A percentile compares a stretch with the other conserved stretches of the same genome.
These are phyloP conservation scores for Characodon lateralis DNA, from an alignment of 2,797 vertebrate species.

Conservation along the genomic window DNA sequence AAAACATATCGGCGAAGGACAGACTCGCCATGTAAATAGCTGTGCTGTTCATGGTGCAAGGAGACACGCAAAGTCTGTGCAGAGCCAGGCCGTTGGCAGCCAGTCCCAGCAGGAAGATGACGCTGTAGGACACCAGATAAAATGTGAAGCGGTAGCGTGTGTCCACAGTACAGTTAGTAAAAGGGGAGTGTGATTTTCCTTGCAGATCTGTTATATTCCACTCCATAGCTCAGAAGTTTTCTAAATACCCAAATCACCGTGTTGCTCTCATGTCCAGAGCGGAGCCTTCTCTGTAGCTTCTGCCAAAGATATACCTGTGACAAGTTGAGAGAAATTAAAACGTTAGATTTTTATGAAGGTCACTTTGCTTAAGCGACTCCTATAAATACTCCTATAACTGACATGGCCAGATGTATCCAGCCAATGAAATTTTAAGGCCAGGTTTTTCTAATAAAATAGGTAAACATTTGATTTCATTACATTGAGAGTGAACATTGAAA, in stretches of 20 bases:
- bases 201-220: constrained; percentile 61
- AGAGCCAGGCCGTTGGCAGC: constrained; percentile 74
- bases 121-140: constrained; percentile 76
- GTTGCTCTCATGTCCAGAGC: constrained; percentile 26
- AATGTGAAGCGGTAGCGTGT: constrained; percentile 78
- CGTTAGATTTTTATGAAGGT: constrained; percentile 43
- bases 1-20: constrained; percentile 71
- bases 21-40: constrained; percentile 76
- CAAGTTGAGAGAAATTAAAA: constrained; percentile 26
- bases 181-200: neutral
- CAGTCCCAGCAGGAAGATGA: constrained; percentile 78
- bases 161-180: constrained; percentile 74
- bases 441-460: constrained; percentile 49
- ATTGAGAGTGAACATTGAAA: neutral
- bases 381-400: constrained; percentile 1
- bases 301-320: constrained; percentile 25
- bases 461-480: constrained; percentile 52
- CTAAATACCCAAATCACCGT: constrained; percentile 4
- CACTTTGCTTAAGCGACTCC: constrained; percentile 53
- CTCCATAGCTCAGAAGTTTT: constrained; percentile 58
- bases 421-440: constrained; percentile 45
- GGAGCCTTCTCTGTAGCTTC: neutral
- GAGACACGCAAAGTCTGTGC: constrained; percentile 59
- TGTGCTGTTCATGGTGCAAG: constrained; percentile 69
- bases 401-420: constrained; percentile 19